Conservation (phyloP, 2,113 vertebrate genomes). For the Colius striatus region DNA sequence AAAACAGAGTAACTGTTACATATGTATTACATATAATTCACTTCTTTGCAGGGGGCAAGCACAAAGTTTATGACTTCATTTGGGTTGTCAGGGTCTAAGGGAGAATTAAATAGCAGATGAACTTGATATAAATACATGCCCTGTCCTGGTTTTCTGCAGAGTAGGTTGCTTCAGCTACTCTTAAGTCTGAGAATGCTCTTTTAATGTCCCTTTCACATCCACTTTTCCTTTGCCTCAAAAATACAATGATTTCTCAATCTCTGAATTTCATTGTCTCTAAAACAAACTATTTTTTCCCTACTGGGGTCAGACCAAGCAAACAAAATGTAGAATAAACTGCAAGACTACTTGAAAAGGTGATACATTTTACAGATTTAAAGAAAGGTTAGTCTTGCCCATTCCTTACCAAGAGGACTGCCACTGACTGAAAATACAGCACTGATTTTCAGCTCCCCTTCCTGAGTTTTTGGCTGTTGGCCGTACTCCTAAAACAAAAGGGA, state of each 20-base stretch:
- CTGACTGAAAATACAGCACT: constrained; percentile 94
- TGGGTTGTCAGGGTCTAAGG: not conserved
- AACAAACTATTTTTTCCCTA: not conserved
- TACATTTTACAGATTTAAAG: not conserved
- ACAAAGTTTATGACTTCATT: not conserved
- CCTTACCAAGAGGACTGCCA: constrained; percentile 87
- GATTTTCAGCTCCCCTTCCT: constrained; percentile 92
- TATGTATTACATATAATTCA: not conserved
- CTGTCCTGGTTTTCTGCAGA: not conserved
- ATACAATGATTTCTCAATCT: not conserved
- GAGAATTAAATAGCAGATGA: not conserved
- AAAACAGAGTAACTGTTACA: not conserved
- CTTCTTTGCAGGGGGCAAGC: not conserved
- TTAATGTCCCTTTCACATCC: not conserved
- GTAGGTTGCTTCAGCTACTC: not conserved
- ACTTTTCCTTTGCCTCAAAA: not conserved
- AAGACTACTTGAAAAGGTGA: not conserved
- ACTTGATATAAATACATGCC: not conserved
- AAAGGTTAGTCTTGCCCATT: constrained; percentile 22
- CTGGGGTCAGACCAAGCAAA: not conserved
- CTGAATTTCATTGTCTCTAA: not conserved
- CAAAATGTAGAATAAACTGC: not conserved
- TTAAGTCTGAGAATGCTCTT: not conserved
- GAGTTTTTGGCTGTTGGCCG: constrained; percentile 84
- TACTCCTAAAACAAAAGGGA: constrained; percentile 82